Base-by-base conservation (phyloP, 1,140 invertebrate genomes). In the Drosophila nigrodunni region DNA sequence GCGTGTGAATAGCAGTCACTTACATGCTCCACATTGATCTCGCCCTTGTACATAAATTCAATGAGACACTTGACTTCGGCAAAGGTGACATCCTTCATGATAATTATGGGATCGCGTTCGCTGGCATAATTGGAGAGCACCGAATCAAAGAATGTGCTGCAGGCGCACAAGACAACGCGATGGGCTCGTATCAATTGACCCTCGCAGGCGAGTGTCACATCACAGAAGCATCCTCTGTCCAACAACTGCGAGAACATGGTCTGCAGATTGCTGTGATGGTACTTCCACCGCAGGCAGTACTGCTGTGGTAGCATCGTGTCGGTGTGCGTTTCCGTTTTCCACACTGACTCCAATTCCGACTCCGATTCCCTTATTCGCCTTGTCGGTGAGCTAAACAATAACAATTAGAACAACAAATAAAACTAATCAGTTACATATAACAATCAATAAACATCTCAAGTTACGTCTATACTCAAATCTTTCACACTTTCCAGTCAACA, bases 1-100 rank as follows among this genome's bases (percentile, higher is more conserved):
- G 18, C 18, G 18, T 18, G 18, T 18, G 1, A 18, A 18, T 2
- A 18, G 1, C 1, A 13, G 30, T 46, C 11, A 77, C 83, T 80
- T 10, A 87, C 83, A 44, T 87, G 97, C 92, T 97, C 97, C 71
- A 98, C 97, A 94, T 97, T 98, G 90, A 98, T 98, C 94, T 98
- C 97, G 77, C 97, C 97, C 92, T 97, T 97, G 93, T 98, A 98
- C 97, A 98, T 98, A 92, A 98, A 98, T 91, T 98, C 96, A 60
- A 98, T 96, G 58, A 98, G 94, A 50, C 96, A 96, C 94, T 96
- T 96, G 74, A 97, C 95, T 93, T 97, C 96, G 68, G 95, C 94
- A 93, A 96, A 97, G 93, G 96, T 96, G 62, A 97, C 96, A 93
- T 97, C 96, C 93, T 96, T 96, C 93, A 97, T 95, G 74, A 97